Conservation (phyloP, 2,113 vertebrate genomes). For the Lepidothrix coronata region DNA sequence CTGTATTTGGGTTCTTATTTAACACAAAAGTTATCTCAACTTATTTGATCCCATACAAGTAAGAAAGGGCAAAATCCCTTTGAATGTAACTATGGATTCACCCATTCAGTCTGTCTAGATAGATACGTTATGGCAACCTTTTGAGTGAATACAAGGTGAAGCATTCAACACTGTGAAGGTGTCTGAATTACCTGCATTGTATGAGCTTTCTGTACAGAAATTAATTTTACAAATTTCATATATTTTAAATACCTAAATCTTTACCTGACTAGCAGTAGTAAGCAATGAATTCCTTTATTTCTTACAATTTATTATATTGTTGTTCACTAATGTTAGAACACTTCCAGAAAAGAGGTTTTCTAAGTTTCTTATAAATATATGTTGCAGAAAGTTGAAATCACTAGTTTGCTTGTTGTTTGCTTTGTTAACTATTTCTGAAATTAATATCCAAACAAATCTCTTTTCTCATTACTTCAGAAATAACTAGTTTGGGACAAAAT, state of each 20-base stretch:
- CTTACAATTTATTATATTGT: neutral
- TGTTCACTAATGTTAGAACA: neutral
- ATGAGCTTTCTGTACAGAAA: neutral
- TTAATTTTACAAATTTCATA: neutral
- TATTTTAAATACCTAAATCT: neutral
- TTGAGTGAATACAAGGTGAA: neutral
- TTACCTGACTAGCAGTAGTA: neutral
- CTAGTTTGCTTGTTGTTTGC: neutral
- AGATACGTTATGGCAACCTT: neutral
- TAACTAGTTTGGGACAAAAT: neutral
- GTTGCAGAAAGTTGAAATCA: neutral
- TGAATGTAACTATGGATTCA: neutral
- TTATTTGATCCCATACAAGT: neutral
- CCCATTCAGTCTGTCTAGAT: neutral
- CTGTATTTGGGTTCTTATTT: neutral
- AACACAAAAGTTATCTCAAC: neutral
- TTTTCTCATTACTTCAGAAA: neutral
- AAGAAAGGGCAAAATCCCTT: fast-evolving
- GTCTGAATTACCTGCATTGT: neutral
- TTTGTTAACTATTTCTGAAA: neutral
- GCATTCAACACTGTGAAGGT: neutral
- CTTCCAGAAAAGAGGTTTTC: neutral
- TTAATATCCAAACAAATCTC: neutral
- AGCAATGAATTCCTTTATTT: neutral
- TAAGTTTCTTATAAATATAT: neutral